These are phyloP conservation scores for Avahi laniger DNA, from an alignment of 2,797 vertebrate genomes.

Conservation along the genomic window DNA sequence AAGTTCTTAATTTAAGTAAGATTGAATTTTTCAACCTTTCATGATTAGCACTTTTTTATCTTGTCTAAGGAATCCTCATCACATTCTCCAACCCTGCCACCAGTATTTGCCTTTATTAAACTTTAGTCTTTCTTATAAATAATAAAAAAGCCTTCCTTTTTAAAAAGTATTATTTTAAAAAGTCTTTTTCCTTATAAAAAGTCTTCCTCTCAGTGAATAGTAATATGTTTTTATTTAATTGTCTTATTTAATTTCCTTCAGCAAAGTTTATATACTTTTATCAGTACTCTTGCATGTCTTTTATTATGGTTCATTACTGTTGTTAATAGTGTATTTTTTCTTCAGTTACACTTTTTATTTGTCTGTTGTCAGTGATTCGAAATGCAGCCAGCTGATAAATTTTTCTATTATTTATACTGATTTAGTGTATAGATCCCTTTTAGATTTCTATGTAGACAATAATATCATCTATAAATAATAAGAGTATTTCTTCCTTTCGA, in stretches of 20 bases:
- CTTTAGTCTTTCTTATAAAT: neutral
- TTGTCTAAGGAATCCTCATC: constrained; percentile 4
- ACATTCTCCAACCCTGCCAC: neutral
- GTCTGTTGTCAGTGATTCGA: neutral
- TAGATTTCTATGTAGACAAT: neutral
- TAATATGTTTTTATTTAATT: constrained; percentile 29
- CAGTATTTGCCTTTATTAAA: neutral
- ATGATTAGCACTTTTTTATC: constrained; percentile 9
- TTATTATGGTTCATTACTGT: neutral
- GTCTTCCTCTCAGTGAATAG: neutral
- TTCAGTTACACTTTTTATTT: neutral
- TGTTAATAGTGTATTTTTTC: neutral
- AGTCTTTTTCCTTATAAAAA: neutral
- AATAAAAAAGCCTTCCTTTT: neutral
- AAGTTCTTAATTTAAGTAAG: constrained; percentile 5
- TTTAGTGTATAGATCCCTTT: neutral
- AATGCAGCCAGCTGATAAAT: neutral
- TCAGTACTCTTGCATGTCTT: neutral
- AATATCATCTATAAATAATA: neutral
- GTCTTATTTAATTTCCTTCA: constrained; percentile 13
- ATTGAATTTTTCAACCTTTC: neutral
- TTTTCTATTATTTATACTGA: neutral
- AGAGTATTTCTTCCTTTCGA: neutral
- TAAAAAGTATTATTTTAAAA: neutral
- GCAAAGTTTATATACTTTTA: constrained; percentile 1